Evolutionary conservation across 2,113 vertebrate species (phyloP).

Genomic region (Phalacrocorax brasilianus): DNA sequence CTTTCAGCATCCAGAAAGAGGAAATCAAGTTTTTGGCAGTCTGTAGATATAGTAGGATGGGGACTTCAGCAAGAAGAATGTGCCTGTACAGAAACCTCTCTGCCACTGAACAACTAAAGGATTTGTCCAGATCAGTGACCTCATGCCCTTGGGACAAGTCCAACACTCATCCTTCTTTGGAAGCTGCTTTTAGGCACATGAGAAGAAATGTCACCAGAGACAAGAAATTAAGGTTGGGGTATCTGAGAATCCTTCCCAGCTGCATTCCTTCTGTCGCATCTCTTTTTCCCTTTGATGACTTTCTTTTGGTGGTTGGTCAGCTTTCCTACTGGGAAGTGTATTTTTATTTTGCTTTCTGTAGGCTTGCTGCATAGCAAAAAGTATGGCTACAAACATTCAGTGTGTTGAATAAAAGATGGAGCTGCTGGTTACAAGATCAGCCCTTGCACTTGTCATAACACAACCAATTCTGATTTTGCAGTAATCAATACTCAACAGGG

Average conservation of each 20-base stretch:
- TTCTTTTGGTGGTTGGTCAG: background rate
- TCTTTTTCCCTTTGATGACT: background rate
- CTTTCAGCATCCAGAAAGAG: background rate
- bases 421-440: background rate
- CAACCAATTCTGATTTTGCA: background rate
- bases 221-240: background rate
- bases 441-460: background rate
- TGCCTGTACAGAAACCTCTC: background rate
- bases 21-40: background rate
- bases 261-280: background rate
- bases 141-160: background rate
- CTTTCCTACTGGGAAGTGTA: background rate
- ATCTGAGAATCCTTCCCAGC: background rate
- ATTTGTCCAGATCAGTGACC: background rate
- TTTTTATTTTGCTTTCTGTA: background rate
- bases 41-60: background rate
- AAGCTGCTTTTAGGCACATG: background rate
- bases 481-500: background rate
- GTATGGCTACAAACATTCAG: background rate
- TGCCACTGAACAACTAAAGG: background rate
- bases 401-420: background rate
- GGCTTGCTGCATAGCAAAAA: background rate
- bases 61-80: background rate
- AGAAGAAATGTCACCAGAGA: background rate
- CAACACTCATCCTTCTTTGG: background rate